These are phyloP conservation scores for Parotocinclus haroldoi DNA, from an alignment of 2,797 vertebrate genomes.

Conservation along the genomic window DNA sequence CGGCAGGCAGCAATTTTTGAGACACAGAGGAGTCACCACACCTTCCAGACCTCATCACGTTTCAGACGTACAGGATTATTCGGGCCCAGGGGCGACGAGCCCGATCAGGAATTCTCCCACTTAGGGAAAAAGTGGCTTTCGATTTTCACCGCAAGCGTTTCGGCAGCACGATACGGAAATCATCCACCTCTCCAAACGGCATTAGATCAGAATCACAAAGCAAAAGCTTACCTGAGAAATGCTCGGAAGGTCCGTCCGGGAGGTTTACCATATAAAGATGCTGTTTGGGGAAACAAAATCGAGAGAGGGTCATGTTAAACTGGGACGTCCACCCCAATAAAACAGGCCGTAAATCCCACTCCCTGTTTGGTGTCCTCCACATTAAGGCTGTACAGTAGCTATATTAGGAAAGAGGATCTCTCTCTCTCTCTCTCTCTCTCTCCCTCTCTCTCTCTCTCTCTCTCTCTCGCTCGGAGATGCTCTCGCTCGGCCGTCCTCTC, in stretches of 20 bases:
- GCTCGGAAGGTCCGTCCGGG: constrained; percentile 64
- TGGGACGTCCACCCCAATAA: constrained; percentile 16
- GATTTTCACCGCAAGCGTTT: too few relatives aligned
- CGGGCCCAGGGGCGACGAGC: too few relatives aligned
- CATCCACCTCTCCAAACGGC: too few relatives aligned
- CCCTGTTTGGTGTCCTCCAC: constrained; percentile 22
- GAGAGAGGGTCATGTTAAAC: constrained; percentile 26
- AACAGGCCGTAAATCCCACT: constrained; percentile 9
- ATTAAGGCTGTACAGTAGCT: constrained; percentile 48
- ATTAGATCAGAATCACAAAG: constrained; percentile 1
- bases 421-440: too few relatives aligned
- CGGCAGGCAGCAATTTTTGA: too few relatives aligned
- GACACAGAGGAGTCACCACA: too few relatives aligned
- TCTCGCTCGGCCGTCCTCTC: constrained; percentile 50
- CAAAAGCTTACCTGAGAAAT: constrained; percentile 70
- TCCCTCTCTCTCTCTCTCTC: too few relatives aligned
- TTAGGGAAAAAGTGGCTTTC: too few relatives aligned
- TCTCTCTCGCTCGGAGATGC: constrained; percentile 37
- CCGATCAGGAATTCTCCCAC: too few relatives aligned
- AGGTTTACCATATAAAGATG: constrained; percentile 61
- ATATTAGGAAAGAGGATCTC: constrained; percentile 64
- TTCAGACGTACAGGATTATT: too few relatives aligned
- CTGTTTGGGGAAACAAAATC: constrained; percentile 56
- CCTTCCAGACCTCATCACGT: too few relatives aligned
- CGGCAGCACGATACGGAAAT: too few relatives aligned